Evolutionary conservation across 2,888 invertebrate genomes (phyloP).

Genomic region (Catotricha subobsoleta): DNA sequence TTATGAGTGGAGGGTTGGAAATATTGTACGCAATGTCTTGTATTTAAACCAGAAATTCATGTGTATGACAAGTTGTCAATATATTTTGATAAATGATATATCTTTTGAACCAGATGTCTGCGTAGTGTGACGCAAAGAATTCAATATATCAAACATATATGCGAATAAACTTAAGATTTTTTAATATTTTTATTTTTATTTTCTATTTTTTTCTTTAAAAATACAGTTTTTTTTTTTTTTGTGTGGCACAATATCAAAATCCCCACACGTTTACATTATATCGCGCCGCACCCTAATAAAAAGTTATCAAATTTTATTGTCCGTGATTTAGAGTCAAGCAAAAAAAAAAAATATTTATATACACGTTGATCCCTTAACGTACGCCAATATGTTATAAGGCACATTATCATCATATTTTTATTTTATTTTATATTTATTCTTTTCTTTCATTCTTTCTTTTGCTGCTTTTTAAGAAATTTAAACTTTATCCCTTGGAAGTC

Average conservation of each 20-base stretch:
- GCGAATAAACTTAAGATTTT: no score
- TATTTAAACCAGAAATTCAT: conserved; percentile 1
- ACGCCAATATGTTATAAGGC: conserved; percentile 1
- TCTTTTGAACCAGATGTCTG: conserved; percentile 2
- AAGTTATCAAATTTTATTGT: conserved; percentile 4
- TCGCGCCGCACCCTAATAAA: no score
- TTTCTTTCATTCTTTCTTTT: neutral
- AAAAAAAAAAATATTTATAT: no score
- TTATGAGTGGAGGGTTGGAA: neutral
- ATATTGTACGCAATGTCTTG: neutral
- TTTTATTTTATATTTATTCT: neutral
- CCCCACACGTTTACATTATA: no score
- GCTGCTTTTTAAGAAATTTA: neutral
- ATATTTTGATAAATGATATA: conserved; percentile 7
- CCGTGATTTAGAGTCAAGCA: conserved; percentile 1
- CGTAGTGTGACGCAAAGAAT: no score
- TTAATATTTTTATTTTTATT: neutral
- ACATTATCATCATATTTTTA: neutral
- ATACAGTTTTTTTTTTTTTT: no score
- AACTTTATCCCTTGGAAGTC: neutral
- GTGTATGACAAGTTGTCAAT: conserved; percentile 7
- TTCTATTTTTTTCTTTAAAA: neutral
- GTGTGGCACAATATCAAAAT: no score
- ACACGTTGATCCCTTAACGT: neutral
- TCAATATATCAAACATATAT: no score